Percentiles rank a stretch among this genome's conserved stretches.
These are phyloP conservation scores for Chaenodraco wilsoni DNA, from an alignment of 2,797 vertebrate genomes.

Conservation along the genomic window DNA sequence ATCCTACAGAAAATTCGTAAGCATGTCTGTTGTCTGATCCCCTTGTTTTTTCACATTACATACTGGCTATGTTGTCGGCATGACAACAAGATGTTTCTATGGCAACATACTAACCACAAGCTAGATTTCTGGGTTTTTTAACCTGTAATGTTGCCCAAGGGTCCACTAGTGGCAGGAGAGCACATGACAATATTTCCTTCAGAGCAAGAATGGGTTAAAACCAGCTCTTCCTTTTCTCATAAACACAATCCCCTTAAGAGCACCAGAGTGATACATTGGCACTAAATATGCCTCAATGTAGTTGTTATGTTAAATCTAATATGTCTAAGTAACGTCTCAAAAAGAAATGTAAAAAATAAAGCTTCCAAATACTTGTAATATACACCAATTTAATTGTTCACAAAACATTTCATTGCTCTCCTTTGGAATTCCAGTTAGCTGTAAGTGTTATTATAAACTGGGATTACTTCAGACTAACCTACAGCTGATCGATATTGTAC, in stretches of 20 bases:
- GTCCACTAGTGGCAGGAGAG: slow-evolving; percentile 28
- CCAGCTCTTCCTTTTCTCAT: background rate
- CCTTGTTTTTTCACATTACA: slow-evolving; percentile 47
- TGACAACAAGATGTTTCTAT: slow-evolving; percentile 79
- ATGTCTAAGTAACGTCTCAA: background rate
- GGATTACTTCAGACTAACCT: slow-evolving; percentile 52
- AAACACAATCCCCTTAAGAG: slow-evolving; percentile 8
- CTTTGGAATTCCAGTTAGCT: slow-evolving; percentile 50
- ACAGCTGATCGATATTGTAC: slow-evolving; percentile 47
- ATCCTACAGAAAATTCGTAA: slow-evolving; percentile 38
- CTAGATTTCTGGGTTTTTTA: slow-evolving; percentile 50
- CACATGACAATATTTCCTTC: slow-evolving; percentile 40
- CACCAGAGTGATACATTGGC: background rate
- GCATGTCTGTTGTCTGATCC: slow-evolving; percentile 39
- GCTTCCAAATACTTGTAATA: slow-evolving; percentile 27
- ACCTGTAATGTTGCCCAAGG: slow-evolving; percentile 48
- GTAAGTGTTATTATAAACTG: slow-evolving; percentile 55
- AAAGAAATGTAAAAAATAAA: slow-evolving; percentile 50
- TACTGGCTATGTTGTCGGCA: slow-evolving; percentile 67
- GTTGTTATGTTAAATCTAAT: background rate
- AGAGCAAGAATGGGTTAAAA: slow-evolving; percentile 30
- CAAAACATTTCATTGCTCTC: slow-evolving; percentile 33
- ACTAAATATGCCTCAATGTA: background rate
- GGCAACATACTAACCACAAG: slow-evolving; percentile 70
- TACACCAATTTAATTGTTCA: no score